These are phyloP conservation scores for Hephaestus fuliginosus DNA, from an alignment of 2,797 vertebrate species.

Conservation along the genomic window DNA sequence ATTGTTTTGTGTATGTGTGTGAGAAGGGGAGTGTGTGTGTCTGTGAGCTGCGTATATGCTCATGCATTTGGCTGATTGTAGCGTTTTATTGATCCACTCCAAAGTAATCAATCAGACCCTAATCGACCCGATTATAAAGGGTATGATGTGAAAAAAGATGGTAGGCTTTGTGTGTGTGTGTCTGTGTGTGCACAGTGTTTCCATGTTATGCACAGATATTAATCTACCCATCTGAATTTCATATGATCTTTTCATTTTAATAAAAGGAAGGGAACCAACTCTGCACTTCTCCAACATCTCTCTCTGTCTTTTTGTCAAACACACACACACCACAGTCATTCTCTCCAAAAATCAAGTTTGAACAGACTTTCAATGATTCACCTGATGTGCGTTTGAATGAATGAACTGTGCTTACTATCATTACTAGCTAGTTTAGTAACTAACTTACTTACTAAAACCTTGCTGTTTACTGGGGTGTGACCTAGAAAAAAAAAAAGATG, in stretches of 20 bases:
- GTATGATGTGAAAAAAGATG: slow-evolving; percentile 61
- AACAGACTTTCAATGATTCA: too few species aligned
- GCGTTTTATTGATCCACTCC: slow-evolving; percentile 68
- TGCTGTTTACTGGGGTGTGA: neutral
- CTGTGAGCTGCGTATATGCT: slow-evolving; percentile 26
- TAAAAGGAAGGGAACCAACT: slow-evolving; percentile 40
- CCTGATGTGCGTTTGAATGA: too few species aligned
- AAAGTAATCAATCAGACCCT: slow-evolving; percentile 69
- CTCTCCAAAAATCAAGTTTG: too few species aligned
- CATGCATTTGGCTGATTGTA: slow-evolving; percentile 67
- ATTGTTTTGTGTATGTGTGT: slow-evolving; percentile 33
- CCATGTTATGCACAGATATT: slow-evolving; percentile 45
- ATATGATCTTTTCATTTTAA: slow-evolving; percentile 58
- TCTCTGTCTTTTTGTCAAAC: neutral
- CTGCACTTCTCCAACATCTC: slow-evolving; percentile 19
- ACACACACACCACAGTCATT: too few species aligned
- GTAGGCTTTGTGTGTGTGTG: slow-evolving; percentile 11
- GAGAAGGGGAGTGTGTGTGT: neutral
- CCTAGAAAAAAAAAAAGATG: neutral
- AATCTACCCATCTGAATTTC: slow-evolving; percentile 50
- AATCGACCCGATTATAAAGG: slow-evolving; percentile 78
- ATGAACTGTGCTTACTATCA: too few species aligned
- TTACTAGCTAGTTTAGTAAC: too few species aligned
- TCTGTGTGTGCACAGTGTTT: neutral
- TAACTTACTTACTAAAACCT: slow-evolving; percentile 8